These are phyloP conservation scores for Helarctos malayanus DNA, from an alignment of 2,797 vertebrate species.

Conservation along the genomic window DNA sequence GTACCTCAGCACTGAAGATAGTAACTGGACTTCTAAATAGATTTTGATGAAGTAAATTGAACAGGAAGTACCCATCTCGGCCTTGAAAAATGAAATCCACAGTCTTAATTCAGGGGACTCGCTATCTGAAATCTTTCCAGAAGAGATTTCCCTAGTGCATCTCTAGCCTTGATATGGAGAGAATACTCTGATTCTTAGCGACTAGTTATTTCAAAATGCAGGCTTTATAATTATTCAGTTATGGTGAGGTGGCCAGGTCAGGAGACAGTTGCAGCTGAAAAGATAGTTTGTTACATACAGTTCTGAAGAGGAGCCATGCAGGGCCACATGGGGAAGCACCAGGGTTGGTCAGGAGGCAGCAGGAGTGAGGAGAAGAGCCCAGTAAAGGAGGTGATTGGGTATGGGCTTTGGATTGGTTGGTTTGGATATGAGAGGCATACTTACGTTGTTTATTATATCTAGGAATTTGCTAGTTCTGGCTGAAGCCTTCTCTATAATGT, in stretches of 20 bases:
- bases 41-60: slow-evolving; percentile 35
- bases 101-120: slow-evolving; percentile 15
- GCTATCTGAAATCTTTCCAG: slow-evolving; percentile 26
- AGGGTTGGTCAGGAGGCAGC: not conserved
- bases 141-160: not conserved
- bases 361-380: not conserved
- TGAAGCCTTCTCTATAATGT: not conserved
- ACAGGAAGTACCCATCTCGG: slow-evolving; percentile 27
- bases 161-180: not conserved
- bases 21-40: not conserved
- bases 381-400: not conserved
- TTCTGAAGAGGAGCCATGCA: not conserved
- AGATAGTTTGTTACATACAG: not conserved
- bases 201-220: slow-evolving; percentile 45
- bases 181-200: slow-evolving; percentile 29
- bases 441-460: not conserved
- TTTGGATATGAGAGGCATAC: not conserved
- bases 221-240: not conserved
- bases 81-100: slow-evolving; percentile 14
- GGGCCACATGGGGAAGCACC: not conserved
- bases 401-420: not conserved
- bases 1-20: not conserved
- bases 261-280: not conserved
- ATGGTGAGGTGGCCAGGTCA: not conserved
- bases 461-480: not conserved